phyloP scores from a whole-genome alignment of 2,113 vertebrate species.

The Antechinus flavipes region DNA sequence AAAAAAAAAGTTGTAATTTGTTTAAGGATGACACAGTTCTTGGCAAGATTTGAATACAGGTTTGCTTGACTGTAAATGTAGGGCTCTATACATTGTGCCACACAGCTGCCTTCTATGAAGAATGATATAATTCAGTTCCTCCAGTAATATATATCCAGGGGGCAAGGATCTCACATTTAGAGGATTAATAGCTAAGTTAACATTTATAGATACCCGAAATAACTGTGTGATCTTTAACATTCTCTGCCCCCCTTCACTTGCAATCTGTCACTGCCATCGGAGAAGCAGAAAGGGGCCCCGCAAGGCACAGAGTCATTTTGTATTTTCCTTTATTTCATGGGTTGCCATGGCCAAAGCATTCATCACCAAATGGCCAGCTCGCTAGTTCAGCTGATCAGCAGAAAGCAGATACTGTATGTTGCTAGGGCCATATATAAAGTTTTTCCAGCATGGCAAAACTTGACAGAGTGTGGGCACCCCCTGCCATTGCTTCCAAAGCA shows the following conservation, averaged over 20 bases:
- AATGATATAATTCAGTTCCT: background rate
- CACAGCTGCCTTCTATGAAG: background rate
- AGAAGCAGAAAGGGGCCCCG: background rate
- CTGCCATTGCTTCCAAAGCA: background rate
- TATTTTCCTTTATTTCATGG: background rate
- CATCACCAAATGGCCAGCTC: background rate
- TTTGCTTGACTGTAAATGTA: background rate
- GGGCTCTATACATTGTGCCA: background rate
- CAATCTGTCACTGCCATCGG: background rate
- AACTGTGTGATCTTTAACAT: background rate
- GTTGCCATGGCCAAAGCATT: background rate
- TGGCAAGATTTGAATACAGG: background rate
- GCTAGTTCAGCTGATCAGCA: background rate
- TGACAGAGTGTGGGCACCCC: background rate
- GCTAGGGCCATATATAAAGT: background rate
- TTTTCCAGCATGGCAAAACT: background rate
- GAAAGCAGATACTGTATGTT: background rate
- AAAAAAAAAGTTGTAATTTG: conserved; percentile 4
- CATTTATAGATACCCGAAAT: background rate
- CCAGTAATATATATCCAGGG: background rate
- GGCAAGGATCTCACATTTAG: background rate
- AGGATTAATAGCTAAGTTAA: background rate
- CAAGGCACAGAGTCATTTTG: background rate
- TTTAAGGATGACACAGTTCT: background rate
- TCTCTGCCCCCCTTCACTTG: background rate